Conservation (phyloP, 64 coral and sea anemone genomes). For the Actinia equina region DNA sequence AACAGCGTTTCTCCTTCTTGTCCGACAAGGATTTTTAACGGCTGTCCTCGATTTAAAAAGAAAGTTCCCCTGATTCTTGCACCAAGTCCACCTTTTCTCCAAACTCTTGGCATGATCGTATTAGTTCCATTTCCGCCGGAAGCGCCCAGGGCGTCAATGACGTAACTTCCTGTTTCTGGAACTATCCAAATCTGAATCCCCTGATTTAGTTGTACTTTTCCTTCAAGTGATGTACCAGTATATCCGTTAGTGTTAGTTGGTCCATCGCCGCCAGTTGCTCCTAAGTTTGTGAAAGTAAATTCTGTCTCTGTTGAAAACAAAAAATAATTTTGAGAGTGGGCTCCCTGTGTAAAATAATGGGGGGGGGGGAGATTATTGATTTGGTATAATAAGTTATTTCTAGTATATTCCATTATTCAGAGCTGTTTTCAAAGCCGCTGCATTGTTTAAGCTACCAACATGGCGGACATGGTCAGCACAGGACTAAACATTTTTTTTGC, state of each 20-base stretch:
- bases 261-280: conserved; percentile 31
- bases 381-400: too few relatives aligned
- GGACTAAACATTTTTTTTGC: too few relatives aligned
- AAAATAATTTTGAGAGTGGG: not conserved
- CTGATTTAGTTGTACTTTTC: not conserved
- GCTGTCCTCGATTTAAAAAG: conserved; percentile 5
- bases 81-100: conserved; percentile 52
- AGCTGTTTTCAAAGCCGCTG: too few relatives aligned
- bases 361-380: not conserved
- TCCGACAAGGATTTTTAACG: conserved; percentile 53
- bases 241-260: conserved; percentile 35
- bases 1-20: conserved; percentile 27
- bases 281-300: conserved; percentile 38
- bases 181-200: conserved; percentile 63
- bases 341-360: not conserved
- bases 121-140: conserved; percentile 65
- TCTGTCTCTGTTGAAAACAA: conserved; percentile 21
- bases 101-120: conserved; percentile 3
- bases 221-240: conserved; percentile 38
- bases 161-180: conserved; percentile 50
- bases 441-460: too few relatives aligned
- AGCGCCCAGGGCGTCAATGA: conserved; percentile 37
- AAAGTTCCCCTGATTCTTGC: conserved; percentile 42
- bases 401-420: too few relatives aligned
- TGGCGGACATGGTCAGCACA: too few relatives aligned